phyloP scores from a whole-genome alignment of 1,140 invertebrate genomes.

The Drosophila lacertosa region DNA sequence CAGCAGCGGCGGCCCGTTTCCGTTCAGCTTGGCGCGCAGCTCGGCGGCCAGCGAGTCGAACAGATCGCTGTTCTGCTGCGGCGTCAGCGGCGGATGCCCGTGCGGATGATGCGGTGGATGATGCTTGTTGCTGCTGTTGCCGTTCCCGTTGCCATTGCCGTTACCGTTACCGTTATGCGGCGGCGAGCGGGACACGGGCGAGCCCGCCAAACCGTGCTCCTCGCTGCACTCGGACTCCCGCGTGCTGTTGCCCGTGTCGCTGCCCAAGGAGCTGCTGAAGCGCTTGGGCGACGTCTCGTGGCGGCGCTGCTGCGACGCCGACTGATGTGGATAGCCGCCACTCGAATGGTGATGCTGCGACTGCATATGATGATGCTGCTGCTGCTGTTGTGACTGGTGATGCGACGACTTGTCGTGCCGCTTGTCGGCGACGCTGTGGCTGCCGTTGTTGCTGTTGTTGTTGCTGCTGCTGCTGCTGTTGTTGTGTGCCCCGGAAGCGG shows the following conservation, averaged over 20 bases:
- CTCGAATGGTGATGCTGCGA: constrained; percentile 34
- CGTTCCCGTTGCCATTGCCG: background rate
- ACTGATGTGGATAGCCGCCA: constrained; percentile 33
- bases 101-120: constrained; percentile 48
- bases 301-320: constrained; percentile 80
- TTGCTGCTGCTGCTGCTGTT: constrained; percentile 38
- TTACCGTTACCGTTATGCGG: constrained; percentile 75
- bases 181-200: constrained; percentile 63
- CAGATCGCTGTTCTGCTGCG: constrained; percentile 87
- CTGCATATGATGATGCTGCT: constrained; percentile 33
- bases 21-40: constrained; percentile 91
- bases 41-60: constrained; percentile 97
- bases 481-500: constrained; percentile 13
- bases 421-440: constrained; percentile 44
- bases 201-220: constrained; percentile 82
- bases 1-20: constrained; percentile 91
- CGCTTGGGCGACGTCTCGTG: constrained; percentile 84
- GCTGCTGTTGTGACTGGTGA: constrained; percentile 53
- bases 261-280: constrained; percentile 89
- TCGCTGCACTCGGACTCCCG: constrained; percentile 91
- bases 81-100: constrained; percentile 82
- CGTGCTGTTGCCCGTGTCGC: constrained; percentile 89
- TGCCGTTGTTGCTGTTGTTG: constrained; percentile 5
- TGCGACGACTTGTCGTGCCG: constrained; percentile 62
- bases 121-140: constrained; percentile 46